Evolutionary conservation across 2,797 vertebrate species (phyloP).

Genomic region (Onychomys arenicola): DNA sequence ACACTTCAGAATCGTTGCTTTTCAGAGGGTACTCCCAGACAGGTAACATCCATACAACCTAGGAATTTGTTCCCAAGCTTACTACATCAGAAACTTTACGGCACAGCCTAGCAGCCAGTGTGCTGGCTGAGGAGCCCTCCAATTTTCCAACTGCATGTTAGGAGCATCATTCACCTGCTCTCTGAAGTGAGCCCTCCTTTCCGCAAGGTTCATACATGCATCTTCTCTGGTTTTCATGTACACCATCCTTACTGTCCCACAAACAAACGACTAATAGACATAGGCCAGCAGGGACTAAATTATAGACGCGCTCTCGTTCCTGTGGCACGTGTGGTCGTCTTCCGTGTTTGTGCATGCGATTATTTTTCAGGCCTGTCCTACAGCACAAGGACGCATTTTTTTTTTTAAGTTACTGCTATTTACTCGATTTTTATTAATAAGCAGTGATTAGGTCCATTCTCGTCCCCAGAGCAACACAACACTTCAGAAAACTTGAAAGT

Average conservation of each 20-base stretch:
- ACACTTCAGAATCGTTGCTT: background rate
- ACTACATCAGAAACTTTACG: background rate
- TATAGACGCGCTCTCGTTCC: background rate
- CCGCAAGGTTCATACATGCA: background rate
- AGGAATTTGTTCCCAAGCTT: background rate
- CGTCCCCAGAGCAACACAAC: slow-evolving; percentile 31
- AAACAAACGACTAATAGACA: background rate
- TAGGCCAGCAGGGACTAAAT: background rate
- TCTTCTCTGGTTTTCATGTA: background rate
- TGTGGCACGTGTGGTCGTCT: background rate
- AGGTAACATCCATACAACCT: background rate
- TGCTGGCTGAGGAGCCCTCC: background rate
- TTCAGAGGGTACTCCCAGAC: background rate
- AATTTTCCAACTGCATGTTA: background rate
- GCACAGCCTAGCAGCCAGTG: background rate
- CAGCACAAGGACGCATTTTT: background rate
- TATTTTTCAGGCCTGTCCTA: slow-evolving; percentile 32
- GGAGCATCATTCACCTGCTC: background rate
- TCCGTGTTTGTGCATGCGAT: background rate
- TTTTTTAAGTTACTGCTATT: slow-evolving; percentile 13
- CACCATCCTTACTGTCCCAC: background rate
- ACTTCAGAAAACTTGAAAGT: slow-evolving; percentile 65
- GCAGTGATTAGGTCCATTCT: slow-evolving; percentile 52
- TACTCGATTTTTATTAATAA: slow-evolving; percentile 64
- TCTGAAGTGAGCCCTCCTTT: background rate